Evolutionary conservation across 1,140 invertebrate genomes (phyloP).

Genomic region (Bombus balteatus): DNA sequence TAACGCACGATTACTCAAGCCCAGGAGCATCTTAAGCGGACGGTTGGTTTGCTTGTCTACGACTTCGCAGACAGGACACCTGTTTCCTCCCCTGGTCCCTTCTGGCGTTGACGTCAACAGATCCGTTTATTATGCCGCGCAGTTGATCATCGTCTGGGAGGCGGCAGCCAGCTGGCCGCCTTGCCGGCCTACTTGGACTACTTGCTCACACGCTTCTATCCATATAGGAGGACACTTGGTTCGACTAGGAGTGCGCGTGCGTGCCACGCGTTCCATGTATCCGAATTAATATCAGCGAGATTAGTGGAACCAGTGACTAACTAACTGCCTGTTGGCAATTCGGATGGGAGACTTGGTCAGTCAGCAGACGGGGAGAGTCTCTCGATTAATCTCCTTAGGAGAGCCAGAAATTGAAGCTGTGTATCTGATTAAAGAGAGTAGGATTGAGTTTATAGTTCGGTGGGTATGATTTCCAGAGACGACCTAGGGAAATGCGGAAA

Average conservation of each 20-base stretch:
- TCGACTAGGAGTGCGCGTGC: neutral
- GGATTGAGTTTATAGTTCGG: too few relatives aligned
- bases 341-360: neutral
- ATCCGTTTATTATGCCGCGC: constrained; percentile 77
- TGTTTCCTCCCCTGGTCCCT: constrained; percentile 69
- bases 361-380: constrained; percentile 13
- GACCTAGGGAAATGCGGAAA: too few relatives aligned
- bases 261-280: constrained; percentile 39
- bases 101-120: constrained; percentile 74
- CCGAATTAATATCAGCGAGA: constrained; percentile 67
- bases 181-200: constrained; percentile 54
- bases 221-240: constrained; percentile 21
- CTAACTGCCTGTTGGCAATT: constrained; percentile 68
- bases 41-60: constrained; percentile 43
- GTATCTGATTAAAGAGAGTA: neutral
- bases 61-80: constrained; percentile 72
- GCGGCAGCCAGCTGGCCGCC: constrained; percentile 65
- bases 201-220: constrained; percentile 37
- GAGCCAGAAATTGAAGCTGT: constrained; percentile 54
- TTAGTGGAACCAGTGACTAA: constrained; percentile 67
- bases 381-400: constrained; percentile 60
- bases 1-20: constrained; percentile 49
- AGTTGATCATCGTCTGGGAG: constrained; percentile 63
- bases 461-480: too few relatives aligned
- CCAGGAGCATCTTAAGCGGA: constrained; percentile 39